A percentile compares a stretch with the other conserved stretches of the same genome.
Conservation (phyloP, 2,888 invertebrate species). For the Mesodorylaimus sp. region DNA sequence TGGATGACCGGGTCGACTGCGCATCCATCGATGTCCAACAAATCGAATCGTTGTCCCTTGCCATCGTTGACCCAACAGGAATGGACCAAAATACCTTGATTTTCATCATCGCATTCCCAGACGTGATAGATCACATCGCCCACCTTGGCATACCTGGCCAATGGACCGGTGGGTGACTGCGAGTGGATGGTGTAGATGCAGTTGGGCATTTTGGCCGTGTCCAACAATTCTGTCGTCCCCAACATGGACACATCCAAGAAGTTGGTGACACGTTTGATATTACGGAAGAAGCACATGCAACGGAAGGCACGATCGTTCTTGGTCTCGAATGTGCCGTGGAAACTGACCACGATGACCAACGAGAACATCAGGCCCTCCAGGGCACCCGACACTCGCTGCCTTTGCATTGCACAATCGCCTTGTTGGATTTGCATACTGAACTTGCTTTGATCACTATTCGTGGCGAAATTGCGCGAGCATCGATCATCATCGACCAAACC, state of each 20-base stretch:
- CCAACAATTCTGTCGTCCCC: conserved; percentile 20
- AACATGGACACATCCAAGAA: conserved; percentile 19
- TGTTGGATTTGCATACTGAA: conserved; percentile 18
- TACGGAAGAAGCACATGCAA: conserved; percentile 26
- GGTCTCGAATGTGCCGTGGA: conserved; percentile 22
- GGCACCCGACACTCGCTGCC: conserved; percentile 22
- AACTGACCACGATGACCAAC: conserved; percentile 23
- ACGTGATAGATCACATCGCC: conserved; percentile 25
- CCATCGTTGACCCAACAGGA: conserved; percentile 25
- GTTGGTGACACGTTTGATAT: conserved; percentile 21
- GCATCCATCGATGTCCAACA: conserved; percentile 24
- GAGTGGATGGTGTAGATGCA: conserved; percentile 20
- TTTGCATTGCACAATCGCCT: conserved; percentile 24
- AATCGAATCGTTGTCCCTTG: conserved; percentile 20
- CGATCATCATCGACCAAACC: conserved; percentile 24
- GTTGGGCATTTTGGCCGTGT: conserved; percentile 21
- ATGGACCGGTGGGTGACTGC: conserved; percentile 9
- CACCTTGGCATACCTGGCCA: conserved; percentile 17
- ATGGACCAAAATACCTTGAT: conserved; percentile 22
- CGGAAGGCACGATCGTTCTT: conserved; percentile 15
- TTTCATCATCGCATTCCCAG: conserved; percentile 22
- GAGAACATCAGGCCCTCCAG: conserved; percentile 24
- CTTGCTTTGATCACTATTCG: conserved; percentile 20
- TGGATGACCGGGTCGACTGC: conserved; percentile 25
- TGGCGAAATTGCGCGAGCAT: conserved; percentile 21